Percentiles rank a stretch among this genome's conserved stretches.
Evolutionary conservation across 1,140 invertebrate genomes (phyloP).

Genomic region (Cherax quadricarinatus): DNA sequence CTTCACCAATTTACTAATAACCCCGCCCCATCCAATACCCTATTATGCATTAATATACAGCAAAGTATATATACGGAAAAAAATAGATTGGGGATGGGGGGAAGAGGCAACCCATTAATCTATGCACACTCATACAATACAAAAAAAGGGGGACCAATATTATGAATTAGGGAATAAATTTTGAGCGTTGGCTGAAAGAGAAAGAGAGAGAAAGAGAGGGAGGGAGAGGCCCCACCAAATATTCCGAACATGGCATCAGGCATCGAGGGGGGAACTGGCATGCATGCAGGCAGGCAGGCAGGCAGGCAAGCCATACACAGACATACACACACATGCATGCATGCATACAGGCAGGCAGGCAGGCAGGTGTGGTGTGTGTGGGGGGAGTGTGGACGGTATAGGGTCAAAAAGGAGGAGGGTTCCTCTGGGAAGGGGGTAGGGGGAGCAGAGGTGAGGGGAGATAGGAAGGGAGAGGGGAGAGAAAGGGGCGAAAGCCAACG

Average conservation of each 20-base stretch:
- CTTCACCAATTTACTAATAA: constrained; percentile 59
- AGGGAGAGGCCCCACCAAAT: neutral
- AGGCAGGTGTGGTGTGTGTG: neutral
- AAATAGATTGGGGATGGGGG: neutral
- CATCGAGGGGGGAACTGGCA: constrained; percentile 40
- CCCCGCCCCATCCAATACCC: neutral
- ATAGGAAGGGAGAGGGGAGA: constrained; percentile 7
- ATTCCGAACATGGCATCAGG: constrained; percentile 57
- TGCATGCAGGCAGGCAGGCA: constrained; percentile 37
- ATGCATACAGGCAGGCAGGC: constrained; percentile 8
- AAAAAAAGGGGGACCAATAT: constrained; percentile 54
- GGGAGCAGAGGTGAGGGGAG: neutral
- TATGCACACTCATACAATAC: constrained; percentile 58
- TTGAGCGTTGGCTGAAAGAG: constrained; percentile 56
- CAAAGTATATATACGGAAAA: constrained; percentile 34
- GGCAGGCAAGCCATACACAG: neutral
- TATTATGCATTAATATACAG: constrained; percentile 51
- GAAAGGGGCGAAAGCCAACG: constrained; percentile 56
- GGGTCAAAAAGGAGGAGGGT: neutral
- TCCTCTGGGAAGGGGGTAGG: neutral
- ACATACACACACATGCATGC: neutral
- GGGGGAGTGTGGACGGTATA: neutral
- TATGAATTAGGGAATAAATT: constrained; percentile 64
- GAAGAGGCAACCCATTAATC: constrained; percentile 44
- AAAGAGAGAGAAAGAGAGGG: constrained; percentile 1